Percentiles rank a stretch among this genome's conserved stretches.
Conservation (phyloP, 2,888 invertebrate genomes). For the Tortrix viridana region DNA sequence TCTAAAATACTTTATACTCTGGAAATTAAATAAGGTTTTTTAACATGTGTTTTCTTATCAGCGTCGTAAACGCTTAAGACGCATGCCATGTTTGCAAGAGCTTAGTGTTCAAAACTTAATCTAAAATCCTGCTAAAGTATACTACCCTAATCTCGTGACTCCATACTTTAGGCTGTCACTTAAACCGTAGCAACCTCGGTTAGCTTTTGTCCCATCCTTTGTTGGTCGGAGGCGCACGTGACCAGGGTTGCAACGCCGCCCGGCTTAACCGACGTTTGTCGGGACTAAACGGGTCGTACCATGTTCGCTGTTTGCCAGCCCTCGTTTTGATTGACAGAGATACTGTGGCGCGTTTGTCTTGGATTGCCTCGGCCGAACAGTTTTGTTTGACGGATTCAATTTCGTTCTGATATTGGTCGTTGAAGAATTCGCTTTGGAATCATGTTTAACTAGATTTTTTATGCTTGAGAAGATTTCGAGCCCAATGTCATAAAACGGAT, state of each 20-base stretch:
- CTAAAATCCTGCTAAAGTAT: slow-evolving; percentile 20
- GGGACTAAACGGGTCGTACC: slow-evolving; percentile 52
- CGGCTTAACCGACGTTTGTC: slow-evolving; percentile 64
- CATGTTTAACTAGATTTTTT: too few relatives aligned
- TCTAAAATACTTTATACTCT: too few relatives aligned
- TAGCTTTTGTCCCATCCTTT: slow-evolving; percentile 52
- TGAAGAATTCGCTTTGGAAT: background rate
- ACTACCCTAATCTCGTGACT: slow-evolving; percentile 29
- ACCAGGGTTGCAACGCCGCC: slow-evolving; percentile 64
- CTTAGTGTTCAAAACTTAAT: slow-evolving; percentile 11
- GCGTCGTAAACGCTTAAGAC: too few relatives aligned
- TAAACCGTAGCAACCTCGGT: slow-evolving; percentile 33
- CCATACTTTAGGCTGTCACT: slow-evolving; percentile 37
- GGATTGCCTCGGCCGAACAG: background rate
- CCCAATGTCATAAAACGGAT: too few relatives aligned
- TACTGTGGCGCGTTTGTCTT: slow-evolving; percentile 45
- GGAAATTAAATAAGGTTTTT: too few relatives aligned
- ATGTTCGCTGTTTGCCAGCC: slow-evolving; percentile 43
- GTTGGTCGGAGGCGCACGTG: slow-evolving; percentile 74
- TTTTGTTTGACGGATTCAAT: slow-evolving; percentile 16
- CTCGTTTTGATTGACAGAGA: slow-evolving; percentile 70
- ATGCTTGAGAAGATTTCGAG: too few relatives aligned
- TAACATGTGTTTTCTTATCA: too few relatives aligned
- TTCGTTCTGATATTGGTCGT: background rate
- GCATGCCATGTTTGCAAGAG: background rate